Evolutionary conservation across 2,113 vertebrate genomes (phyloP).

Genomic region (Apus apus): DNA sequence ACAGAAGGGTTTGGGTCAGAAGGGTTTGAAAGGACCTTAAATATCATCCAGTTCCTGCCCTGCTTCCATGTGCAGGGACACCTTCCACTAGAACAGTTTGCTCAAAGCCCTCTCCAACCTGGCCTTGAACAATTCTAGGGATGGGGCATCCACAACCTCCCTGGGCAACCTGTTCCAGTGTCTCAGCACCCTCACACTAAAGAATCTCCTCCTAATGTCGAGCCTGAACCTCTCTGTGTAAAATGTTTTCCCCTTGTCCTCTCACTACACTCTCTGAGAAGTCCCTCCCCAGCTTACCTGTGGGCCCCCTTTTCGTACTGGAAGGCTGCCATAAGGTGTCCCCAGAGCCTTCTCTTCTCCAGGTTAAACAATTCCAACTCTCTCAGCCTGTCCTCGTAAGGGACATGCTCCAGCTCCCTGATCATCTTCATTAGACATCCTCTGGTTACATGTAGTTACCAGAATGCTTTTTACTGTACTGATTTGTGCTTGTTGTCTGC

Average conservation of each 20-base stretch:
- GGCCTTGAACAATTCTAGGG: not conserved
- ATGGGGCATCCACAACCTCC: not conserved
- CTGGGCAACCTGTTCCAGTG: not conserved
- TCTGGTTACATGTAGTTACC: not conserved
- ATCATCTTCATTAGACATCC: not conserved
- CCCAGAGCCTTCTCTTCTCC: not conserved
- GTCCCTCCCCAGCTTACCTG: no score
- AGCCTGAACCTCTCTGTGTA: not conserved
- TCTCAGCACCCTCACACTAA: not conserved
- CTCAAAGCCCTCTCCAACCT: not conserved
- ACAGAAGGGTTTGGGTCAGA: not conserved
- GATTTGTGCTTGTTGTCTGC: not conserved
- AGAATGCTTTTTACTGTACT: not conserved
- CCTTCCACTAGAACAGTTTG: not conserved
- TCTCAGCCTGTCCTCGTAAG: not conserved
- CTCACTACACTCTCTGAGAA: not conserved
- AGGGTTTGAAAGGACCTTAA: not conserved
- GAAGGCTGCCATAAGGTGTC: not conserved
- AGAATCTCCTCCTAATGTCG: not conserved
- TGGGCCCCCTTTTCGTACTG: not conserved
- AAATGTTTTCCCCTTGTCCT: no score
- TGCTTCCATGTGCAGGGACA: not conserved
- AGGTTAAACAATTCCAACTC: not conserved
- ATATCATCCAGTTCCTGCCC: not conserved
- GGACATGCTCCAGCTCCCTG: not conserved